Evolutionary conservation across 2,113 vertebrate species (phyloP).

Genomic region (Percina caprodes): DNA sequence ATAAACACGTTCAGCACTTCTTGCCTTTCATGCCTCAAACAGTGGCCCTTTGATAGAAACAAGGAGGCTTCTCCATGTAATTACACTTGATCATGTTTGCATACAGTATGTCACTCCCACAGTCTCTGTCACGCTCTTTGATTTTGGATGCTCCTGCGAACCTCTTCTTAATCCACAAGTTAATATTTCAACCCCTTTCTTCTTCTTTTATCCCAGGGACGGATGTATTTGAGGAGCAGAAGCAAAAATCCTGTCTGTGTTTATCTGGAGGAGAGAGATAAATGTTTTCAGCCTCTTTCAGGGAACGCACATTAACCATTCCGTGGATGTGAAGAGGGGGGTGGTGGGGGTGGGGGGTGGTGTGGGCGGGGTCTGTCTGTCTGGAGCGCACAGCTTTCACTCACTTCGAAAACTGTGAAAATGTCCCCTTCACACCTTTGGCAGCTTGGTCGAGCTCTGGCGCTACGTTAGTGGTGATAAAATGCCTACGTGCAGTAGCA

Average conservation of each 20-base stretch:
- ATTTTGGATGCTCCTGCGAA: constrained; percentile 70
- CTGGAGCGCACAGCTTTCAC: constrained; percentile 71
- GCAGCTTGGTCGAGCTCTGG: constrained; percentile 49
- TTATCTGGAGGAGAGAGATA: constrained; percentile 81
- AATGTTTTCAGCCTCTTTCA: constrained; percentile 70
- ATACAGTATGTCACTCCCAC: constrained; percentile 75
- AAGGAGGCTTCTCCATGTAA: constrained; percentile 78
- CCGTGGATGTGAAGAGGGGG: constrained; percentile 42
- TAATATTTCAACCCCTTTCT: constrained; percentile 47
- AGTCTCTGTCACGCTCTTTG: constrained; percentile 63
- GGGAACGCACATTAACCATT: constrained; percentile 74
- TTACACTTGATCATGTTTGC: constrained; percentile 81
- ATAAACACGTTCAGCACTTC: constrained; percentile 61
- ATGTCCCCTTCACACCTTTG: constrained; percentile 72
- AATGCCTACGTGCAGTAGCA: constrained; percentile 41
- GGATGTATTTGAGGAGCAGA: constrained; percentile 66
- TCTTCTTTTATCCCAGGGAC: constrained; percentile 22
- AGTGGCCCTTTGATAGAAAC: constrained; percentile 74
- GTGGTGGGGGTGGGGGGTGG: too few species aligned
- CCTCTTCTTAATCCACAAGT: constrained; percentile 72
- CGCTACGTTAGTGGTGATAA: constrained; percentile 59
- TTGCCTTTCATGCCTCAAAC: constrained; percentile 62
- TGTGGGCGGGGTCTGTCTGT: constrained; percentile 56
- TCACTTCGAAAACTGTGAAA: constrained; percentile 76
- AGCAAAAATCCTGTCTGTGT: constrained; percentile 75